These are phyloP conservation scores for Aramus guarauna DNA, from an alignment of 2,113 vertebrate species.

Conservation along the genomic window DNA sequence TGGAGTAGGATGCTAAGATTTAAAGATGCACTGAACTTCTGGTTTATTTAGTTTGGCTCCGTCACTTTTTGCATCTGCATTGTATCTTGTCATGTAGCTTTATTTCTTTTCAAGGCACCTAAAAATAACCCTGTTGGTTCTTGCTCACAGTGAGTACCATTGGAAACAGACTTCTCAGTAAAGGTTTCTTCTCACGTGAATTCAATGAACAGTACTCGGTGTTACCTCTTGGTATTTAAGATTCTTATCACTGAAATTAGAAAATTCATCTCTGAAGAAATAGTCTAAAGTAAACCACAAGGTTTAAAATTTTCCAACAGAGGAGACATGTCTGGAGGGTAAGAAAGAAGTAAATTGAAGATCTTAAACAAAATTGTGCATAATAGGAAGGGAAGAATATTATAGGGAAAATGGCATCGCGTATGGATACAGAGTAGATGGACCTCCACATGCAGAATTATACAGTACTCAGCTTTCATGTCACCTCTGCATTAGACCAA, in stretches of 20 bases:
- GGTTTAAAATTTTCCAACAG: not conserved
- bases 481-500: not conserved
- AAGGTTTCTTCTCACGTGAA: not conserved
- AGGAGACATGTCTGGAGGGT: not conserved
- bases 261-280: not conserved
- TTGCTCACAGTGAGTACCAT: not conserved
- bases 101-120: not conserved
- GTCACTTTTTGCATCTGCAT: constrained; percentile 1
- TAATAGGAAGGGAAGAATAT: not conserved
- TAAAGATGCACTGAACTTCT: constrained; percentile 12
- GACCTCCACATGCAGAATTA: not conserved
- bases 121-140: constrained; percentile 4
- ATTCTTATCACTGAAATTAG: not conserved
- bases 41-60: constrained; percentile 41
- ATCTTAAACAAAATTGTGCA: not conserved
- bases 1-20: not conserved
- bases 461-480: not conserved
- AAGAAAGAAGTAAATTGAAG: not conserved
- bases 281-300: not conserved
- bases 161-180: not conserved
- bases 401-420: not conserved
- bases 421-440: not conserved
- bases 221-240: not conserved
- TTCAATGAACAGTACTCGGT: not conserved
- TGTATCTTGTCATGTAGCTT: not conserved